Evolutionary conservation across 1,140 invertebrate genomes (phyloP), one percentile per base, ranked within the genome.

Genomic region (Drosophila subobscura): DNA sequence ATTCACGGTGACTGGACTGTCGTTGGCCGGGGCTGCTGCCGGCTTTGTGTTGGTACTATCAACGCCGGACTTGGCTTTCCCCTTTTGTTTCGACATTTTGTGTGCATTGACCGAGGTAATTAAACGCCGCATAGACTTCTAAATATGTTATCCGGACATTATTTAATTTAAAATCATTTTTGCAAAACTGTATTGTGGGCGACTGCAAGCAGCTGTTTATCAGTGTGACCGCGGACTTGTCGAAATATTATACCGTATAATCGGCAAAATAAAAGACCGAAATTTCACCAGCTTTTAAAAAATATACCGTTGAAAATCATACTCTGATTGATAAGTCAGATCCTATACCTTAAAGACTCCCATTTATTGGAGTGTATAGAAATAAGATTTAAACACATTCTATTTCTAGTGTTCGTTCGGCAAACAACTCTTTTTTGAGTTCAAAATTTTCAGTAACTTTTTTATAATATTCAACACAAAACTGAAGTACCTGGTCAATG

Each of bases 1-100:
- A 75, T 94, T 92, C 37, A 93, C 16, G 23, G 70, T 81, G 16
- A 95, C 83, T 33, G 94, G 93, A 47, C 92, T 91, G 37, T 74
- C 58, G 20, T 60, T 67, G 22, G 68, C 41, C 52, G 72, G 54
- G 40, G 16, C 16, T 20, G 16, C 1, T 20, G 67, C 20, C 7
- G 47, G 16, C 41, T 73, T 51, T 2, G 46, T 27, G 8, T 45
- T 25, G 8, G 65, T 25, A 53, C 25, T 71, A 20, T 61, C 50
- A 20, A 14, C 23, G 0, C 29, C 22, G 23, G 70, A 42, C 53
- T 90, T 80, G 4, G 65, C 63, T 70, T 91, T 91, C 8, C 65
- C 88, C 46, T 91, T 86, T 40, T 67, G 81, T 42, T 91, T 91
- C 3, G 90, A 91, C 90, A 91, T 91, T 49, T 54, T 70, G 51